Evolutionary conservation across 1,140 invertebrate genomes (phyloP).

Genomic region (Ruditapes philippinarum): DNA sequence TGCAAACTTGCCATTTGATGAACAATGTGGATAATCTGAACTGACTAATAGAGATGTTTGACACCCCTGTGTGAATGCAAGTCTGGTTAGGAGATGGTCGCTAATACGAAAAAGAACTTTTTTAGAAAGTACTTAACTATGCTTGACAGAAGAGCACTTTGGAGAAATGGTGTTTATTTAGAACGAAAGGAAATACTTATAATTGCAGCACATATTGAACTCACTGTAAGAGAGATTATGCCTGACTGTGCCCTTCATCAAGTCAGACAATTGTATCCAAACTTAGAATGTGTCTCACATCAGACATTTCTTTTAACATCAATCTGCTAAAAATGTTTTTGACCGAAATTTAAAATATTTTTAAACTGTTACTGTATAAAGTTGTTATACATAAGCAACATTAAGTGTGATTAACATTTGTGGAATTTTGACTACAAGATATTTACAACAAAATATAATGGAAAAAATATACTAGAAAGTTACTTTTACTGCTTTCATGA

Average conservation of each 20-base stretch:
- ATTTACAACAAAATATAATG: no score
- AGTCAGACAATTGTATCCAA: slow-evolving; percentile 10
- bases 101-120: background rate
- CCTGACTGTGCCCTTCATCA: no score
- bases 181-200: background rate
- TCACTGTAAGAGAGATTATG: background rate
- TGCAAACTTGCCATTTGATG: background rate
- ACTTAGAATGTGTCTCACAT: background rate
- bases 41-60: background rate
- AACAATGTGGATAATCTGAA: background rate
- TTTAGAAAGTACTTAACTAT: background rate
- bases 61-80: background rate
- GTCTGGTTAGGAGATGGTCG: background rate
- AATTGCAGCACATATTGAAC: background rate
- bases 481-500: no score
- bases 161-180: background rate
- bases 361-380: no score
- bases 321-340: no score
- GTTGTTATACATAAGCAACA: no score
- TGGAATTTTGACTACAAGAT: no score
- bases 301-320: no score
- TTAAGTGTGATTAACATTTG: no score
- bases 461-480: no score
- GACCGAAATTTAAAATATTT: no score
- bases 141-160: background rate